phyloP scores from a whole-genome alignment of 2,888 invertebrate genomes.

The Leptopilina drosophilae region DNA sequence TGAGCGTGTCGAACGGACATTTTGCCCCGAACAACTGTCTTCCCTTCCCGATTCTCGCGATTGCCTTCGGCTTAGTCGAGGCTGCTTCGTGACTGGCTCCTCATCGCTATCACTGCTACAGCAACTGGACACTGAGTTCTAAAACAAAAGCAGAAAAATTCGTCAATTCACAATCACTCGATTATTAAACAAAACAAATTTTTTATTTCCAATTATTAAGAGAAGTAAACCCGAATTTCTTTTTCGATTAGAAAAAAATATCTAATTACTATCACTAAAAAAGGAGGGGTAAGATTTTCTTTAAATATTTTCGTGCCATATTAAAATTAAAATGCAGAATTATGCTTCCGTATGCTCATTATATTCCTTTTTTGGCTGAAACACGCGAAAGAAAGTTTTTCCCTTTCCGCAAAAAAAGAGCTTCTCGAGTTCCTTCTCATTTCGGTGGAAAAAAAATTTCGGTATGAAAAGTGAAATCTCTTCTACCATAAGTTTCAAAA shows the following conservation, averaged over 20 bases:
- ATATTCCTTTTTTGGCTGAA: background rate
- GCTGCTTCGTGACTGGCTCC: slow-evolving; percentile 87
- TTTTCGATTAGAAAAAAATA: no score
- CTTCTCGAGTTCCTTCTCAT: background rate
- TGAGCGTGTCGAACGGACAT: slow-evolving; percentile 51
- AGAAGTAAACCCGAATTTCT: no score
- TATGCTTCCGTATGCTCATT: no score
- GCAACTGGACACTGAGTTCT: slow-evolving; percentile 80
- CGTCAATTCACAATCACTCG: background rate
- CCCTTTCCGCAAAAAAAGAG: background rate
- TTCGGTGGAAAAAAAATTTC: background rate
- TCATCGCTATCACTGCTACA: slow-evolving; percentile 84
- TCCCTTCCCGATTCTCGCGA: slow-evolving; percentile 62
- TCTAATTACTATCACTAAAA: no score
- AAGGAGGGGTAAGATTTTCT: no score
- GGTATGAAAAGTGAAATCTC: slow-evolving; percentile 4
- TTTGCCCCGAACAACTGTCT: slow-evolving; percentile 58
- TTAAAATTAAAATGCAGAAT: no score
- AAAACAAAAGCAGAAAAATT: slow-evolving; percentile 69
- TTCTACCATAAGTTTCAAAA: background rate
- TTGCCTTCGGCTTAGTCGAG: slow-evolving; percentile 79
- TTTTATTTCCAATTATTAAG: no score
- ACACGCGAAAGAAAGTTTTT: slow-evolving; percentile 13
- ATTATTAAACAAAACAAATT: no score
- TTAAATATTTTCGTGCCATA: no score